Evolutionary conservation across 2,888 invertebrate species (phyloP).

Genomic region (Pecten maximus): DNA sequence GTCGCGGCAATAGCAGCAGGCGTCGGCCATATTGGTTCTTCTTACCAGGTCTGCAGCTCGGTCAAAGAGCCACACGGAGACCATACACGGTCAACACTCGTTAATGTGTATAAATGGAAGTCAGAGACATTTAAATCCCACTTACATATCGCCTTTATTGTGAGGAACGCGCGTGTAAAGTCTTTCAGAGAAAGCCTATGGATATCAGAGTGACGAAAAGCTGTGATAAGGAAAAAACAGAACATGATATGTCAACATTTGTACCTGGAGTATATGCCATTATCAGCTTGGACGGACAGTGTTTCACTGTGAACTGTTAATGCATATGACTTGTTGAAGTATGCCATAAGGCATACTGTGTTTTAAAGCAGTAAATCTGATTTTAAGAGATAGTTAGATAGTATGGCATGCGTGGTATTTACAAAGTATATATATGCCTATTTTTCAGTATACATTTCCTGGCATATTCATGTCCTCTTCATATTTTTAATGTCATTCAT

Average conservation of each 20-base stretch:
- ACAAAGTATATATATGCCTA: too few relatives aligned
- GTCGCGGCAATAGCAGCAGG: not conserved
- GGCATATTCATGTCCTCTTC: too few relatives aligned
- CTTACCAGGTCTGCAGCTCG: not conserved
- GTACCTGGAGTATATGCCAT: not conserved
- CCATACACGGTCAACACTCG: not conserved
- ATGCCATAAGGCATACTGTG: too few relatives aligned
- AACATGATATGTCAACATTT: not conserved
- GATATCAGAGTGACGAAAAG: not conserved
- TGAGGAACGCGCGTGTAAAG: not conserved
- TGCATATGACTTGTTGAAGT: not conserved
- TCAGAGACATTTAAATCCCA: not conserved
- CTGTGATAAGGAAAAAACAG: not conserved
- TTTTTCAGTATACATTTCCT: too few relatives aligned
- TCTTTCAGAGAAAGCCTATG: not conserved
- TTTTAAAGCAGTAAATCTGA: not conserved
- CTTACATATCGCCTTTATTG: not conserved
- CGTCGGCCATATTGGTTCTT: constrained; percentile 21
- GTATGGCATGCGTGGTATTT: too few relatives aligned
- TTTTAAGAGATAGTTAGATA: too few relatives aligned
- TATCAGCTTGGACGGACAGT: not conserved
- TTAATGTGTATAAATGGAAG: not conserved
- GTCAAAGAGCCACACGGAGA: not conserved
- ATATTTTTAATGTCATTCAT: too few relatives aligned
- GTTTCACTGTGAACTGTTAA: not conserved